phyloP scores from a whole-genome alignment of 2,113 vertebrate genomes.

The Carassius carassius region DNA sequence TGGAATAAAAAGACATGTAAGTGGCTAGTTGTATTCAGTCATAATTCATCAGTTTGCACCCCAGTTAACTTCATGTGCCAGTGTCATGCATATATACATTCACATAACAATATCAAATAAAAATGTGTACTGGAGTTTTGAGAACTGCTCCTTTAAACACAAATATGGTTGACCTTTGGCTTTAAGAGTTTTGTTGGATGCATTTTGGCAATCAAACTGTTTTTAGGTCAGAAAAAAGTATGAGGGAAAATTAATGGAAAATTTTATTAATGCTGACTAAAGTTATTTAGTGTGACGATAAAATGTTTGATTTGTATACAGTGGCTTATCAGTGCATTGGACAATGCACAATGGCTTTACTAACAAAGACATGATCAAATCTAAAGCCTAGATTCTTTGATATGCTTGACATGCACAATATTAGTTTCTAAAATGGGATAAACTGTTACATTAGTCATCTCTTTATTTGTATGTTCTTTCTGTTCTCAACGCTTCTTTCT shows the following conservation, averaged over 20 bases:
- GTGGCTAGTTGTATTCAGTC: background rate
- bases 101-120: background rate
- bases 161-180: background rate
- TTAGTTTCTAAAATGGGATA: background rate
- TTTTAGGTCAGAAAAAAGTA: background rate
- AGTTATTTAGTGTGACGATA: background rate
- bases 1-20: slow-evolving; percentile 25
- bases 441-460: background rate
- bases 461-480: background rate
- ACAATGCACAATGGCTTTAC: too few species aligned
- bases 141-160: background rate
- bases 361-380: background rate
- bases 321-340: background rate
- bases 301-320: background rate
- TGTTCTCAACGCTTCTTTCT: background rate
- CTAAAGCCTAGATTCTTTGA: background rate
- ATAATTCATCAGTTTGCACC: background rate
- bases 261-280: background rate
- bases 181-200: background rate
- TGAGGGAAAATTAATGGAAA: background rate
- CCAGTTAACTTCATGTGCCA: background rate
- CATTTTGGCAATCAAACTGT: background rate
- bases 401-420: slow-evolving; percentile 8
- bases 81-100: background rate
- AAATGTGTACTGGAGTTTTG: background rate